A percentile compares a stretch with the other conserved stretches of the same genome.
Evolutionary conservation across 2,888 invertebrate genomes (phyloP).

Genomic region (Globia sparganii): DNA sequence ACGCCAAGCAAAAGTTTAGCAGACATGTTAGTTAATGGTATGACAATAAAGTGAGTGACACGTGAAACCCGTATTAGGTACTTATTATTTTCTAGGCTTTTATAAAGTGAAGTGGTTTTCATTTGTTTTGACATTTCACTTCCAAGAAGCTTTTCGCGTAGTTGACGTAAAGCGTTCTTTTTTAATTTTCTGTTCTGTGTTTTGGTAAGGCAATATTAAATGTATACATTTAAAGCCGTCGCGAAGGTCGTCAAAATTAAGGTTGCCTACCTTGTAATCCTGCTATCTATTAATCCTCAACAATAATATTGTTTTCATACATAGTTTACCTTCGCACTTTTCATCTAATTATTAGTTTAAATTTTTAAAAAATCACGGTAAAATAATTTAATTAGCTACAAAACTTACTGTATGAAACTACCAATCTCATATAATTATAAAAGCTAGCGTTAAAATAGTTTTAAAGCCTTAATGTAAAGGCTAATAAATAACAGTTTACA

Average conservation of each 20-base stretch:
- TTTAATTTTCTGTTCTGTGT: neutral
- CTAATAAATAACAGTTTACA: slow-evolving; percentile 48
- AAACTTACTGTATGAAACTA: slow-evolving; percentile 24
- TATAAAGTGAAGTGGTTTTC: neutral
- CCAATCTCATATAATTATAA: slow-evolving; percentile 22
- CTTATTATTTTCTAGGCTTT: slow-evolving; percentile 9
- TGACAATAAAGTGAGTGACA: slow-evolving; percentile 34
- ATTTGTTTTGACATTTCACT: slow-evolving; percentile 7
- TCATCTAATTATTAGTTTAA: neutral
- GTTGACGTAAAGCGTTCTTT: neutral
- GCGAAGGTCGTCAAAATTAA: neutral
- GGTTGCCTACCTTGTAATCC: neutral
- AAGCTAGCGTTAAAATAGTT: slow-evolving; percentile 31
- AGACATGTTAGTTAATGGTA: slow-evolving; percentile 52
- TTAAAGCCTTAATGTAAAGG: slow-evolving; percentile 22
- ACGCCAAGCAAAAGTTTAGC: slow-evolving; percentile 24
- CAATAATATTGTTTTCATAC: neutral
- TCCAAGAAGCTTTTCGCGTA: neutral
- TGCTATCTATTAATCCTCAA: neutral
- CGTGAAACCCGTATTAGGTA: slow-evolving; percentile 19
- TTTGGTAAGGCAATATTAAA: neutral
- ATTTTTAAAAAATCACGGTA: neutral
- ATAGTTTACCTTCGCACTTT: neutral
- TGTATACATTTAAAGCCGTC: too few species aligned
- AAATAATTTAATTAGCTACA: slow-evolving; percentile 5